Percentiles rank a stretch among this genome's conserved stretches.
Conservation (phyloP, 1,140 invertebrate genomes). For the Parapsyche elsis region DNA sequence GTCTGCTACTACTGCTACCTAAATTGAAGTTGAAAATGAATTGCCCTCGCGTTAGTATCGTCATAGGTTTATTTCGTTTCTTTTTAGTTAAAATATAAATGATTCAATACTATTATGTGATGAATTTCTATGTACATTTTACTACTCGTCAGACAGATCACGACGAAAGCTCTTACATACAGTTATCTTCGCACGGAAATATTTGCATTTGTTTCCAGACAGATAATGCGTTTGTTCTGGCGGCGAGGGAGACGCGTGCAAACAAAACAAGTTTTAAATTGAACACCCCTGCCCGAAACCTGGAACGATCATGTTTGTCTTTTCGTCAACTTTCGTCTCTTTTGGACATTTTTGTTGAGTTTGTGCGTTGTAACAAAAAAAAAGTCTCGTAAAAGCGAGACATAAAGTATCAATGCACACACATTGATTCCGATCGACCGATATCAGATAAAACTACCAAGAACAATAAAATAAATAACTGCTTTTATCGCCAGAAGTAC, state of each 20-base stretch:
- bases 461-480: constrained; percentile 19
- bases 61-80: no score
- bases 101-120: no score
- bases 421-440: constrained; percentile 31
- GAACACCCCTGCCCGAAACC: constrained; percentile 34
- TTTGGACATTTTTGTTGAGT: constrained; percentile 47
- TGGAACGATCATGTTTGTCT: constrained; percentile 54
- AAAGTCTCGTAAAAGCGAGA: constrained; percentile 50
- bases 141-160: background rate
- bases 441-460: background rate
- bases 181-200: constrained; percentile 20
- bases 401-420: constrained; percentile 50
- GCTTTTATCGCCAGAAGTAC: background rate
- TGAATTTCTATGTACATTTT: no score
- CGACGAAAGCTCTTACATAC: background rate
- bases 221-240: constrained; percentile 44
- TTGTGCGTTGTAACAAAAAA: constrained; percentile 48
- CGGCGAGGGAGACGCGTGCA: constrained; percentile 28
- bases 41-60: no score
- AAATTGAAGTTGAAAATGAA: no score
- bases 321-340: constrained; percentile 45
- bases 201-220: constrained; percentile 49
- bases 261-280: constrained; percentile 54
- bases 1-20: background rate
- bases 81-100: no score